Conservation (phyloP, 2,113 vertebrate genomes). For the Myanophis thanlyinensis region DNA sequence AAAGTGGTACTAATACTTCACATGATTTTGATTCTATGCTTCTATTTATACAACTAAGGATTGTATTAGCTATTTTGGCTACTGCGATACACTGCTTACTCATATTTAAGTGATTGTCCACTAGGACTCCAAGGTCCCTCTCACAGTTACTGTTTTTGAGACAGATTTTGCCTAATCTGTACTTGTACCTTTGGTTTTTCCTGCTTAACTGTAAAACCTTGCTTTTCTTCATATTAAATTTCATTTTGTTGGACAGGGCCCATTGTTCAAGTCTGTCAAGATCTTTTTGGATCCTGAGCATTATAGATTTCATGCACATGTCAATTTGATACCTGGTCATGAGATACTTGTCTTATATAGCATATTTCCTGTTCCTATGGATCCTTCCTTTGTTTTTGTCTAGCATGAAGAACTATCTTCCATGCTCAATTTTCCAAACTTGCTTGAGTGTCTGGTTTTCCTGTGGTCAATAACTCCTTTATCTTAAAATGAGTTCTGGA, state of each 20-base stretch:
- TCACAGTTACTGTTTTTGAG: background rate
- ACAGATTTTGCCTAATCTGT: background rate
- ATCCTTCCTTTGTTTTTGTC: background rate
- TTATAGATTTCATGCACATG: background rate
- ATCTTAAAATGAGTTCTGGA: background rate
- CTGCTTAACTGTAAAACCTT: background rate
- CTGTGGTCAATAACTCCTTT: background rate
- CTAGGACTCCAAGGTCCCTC: background rate
- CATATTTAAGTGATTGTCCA: background rate
- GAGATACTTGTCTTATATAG: background rate
- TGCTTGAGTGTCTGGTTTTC: background rate
- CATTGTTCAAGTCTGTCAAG: background rate
- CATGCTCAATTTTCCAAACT: background rate
- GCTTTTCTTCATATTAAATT: background rate
- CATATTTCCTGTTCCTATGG: background rate
- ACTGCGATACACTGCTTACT: background rate
- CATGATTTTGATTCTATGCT: background rate
- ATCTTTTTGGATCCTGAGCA: background rate
- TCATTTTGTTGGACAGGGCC: background rate
- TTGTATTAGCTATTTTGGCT: background rate
- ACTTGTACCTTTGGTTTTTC: background rate
- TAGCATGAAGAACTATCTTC: background rate
- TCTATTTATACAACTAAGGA: background rate
- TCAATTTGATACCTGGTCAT: background rate
- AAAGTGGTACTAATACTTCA: background rate